Evolutionary conservation across 2,797 vertebrate genomes (phyloP).

Genomic region (Protonibea diacanthus): DNA sequence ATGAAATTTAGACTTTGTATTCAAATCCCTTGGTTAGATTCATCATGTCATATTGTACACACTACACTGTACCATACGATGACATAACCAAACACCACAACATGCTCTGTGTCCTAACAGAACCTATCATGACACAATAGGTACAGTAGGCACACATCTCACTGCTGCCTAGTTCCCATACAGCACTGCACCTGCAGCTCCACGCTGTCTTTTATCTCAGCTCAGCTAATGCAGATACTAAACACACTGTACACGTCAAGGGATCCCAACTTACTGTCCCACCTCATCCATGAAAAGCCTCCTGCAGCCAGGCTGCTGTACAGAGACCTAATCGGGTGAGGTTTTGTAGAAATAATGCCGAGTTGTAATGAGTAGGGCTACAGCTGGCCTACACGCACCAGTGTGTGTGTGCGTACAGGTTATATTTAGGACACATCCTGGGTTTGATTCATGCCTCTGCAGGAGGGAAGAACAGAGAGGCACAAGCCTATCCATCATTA

Average conservation of each 20-base stretch:
- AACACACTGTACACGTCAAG: not conserved
- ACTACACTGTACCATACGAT: not conserved
- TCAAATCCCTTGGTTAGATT: not conserved
- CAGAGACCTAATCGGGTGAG: conserved; percentile 34
- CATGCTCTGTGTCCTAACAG: not conserved
- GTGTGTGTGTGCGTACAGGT: conserved; percentile 20
- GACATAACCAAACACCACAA: not conserved
- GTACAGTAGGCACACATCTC: not conserved
- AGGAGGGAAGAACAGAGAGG: conserved; percentile 51
- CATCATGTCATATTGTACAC: not conserved
- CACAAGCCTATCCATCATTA: conserved; percentile 67
- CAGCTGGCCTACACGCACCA: conserved; percentile 44
- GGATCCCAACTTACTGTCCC: conserved; percentile 15
- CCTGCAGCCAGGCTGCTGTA: not conserved
- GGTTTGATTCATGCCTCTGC: conserved; percentile 68
- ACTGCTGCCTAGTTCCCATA: not conserved
- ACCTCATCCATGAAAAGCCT: conserved; percentile 25
- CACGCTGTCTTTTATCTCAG: not conserved
- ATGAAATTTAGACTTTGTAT: not conserved
- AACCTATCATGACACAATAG: not conserved
- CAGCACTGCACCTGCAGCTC: conserved; percentile 2
- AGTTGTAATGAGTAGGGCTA: conserved; percentile 28
- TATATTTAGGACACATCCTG: conserved; percentile 63
- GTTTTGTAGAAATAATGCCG: conserved; percentile 26
- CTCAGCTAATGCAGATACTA: conserved; percentile 16